Conservation (phyloP, 2,888 invertebrate genomes). For the Lithophane socia region DNA sequence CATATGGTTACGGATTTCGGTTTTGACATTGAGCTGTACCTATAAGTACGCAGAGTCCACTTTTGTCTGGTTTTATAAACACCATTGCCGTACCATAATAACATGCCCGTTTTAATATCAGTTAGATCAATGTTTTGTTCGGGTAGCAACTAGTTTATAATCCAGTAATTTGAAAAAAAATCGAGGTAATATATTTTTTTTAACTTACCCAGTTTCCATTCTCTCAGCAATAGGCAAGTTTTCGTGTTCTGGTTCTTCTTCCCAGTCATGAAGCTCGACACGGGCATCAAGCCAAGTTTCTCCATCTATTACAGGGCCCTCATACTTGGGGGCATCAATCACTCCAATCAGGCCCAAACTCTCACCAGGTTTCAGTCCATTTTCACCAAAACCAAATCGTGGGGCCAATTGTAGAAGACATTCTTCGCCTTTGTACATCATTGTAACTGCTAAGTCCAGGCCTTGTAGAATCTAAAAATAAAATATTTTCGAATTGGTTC, state of each 20-base stretch:
- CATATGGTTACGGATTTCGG: neutral
- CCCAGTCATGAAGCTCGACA: constrained; percentile 93
- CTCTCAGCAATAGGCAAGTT: constrained; percentile 92
- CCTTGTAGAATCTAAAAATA: constrained; percentile 92
- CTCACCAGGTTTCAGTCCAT: constrained; percentile 91
- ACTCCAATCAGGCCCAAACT: constrained; percentile 84
- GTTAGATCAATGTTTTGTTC: neutral
- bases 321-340: constrained; percentile 76
- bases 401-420: constrained; percentile 93
- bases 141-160: neutral
- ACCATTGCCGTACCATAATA: neutral
- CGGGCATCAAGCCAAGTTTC: constrained; percentile 92
- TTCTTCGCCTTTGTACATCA: constrained; percentile 96
- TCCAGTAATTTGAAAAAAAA: no score
- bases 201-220: constrained; percentile 93
- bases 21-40: neutral
- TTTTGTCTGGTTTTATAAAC: neutral
- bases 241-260: constrained; percentile 93
- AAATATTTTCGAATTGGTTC: neutral
- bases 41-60: neutral
- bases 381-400: constrained; percentile 95
- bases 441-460: constrained; percentile 95
- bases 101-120: neutral
- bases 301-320: constrained; percentile 91
- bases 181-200: neutral